Conservation (phyloP, 2,113 vertebrate species). For the Vulpes vulpes region DNA sequence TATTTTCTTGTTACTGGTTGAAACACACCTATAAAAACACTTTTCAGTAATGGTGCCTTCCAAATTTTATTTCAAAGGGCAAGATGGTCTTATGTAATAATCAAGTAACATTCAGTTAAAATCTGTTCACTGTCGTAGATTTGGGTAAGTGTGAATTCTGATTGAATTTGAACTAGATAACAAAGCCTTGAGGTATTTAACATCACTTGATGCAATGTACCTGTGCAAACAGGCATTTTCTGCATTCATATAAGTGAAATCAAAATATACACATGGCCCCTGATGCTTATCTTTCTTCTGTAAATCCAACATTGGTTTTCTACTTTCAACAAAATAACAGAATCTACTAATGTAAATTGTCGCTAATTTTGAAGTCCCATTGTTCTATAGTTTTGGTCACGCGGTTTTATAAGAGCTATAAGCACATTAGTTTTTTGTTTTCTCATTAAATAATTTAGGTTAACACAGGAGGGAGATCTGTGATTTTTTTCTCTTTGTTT, state of each 20-base stretch:
- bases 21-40: background rate
- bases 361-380: background rate
- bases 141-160: background rate
- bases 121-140: background rate
- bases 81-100: background rate
- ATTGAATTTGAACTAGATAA: background rate
- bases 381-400: background rate
- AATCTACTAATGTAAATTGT: background rate
- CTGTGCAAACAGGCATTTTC: background rate
- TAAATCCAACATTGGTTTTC: background rate
- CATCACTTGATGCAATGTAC: background rate
- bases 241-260: background rate
- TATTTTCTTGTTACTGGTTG: background rate
- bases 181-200: background rate
- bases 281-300: background rate
- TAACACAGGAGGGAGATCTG: background rate
- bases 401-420: background rate
- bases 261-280: background rate
- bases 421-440: constrained; percentile 33
- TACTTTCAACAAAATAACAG: background rate
- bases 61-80: background rate
- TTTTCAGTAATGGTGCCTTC: background rate
- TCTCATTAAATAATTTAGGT: constrained; percentile 46
- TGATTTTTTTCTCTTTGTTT: constrained; percentile 1
- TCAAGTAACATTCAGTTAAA: constrained; percentile 1